Evolutionary conservation across 2,888 invertebrate species (phyloP).

Genomic region (Microplitis manilae): DNA sequence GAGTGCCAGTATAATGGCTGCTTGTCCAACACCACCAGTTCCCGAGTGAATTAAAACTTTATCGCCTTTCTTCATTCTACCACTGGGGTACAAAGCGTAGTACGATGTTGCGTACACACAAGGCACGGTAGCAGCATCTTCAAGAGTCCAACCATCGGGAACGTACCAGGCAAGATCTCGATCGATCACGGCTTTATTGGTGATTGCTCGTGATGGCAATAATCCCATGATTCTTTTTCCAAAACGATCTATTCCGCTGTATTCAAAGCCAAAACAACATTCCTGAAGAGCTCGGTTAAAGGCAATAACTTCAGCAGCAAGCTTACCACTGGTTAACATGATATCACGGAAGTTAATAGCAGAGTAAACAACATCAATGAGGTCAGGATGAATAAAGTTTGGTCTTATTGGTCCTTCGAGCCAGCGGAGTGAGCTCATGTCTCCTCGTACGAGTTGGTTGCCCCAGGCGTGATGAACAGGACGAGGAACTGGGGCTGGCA

Average conservation of each 20-base stretch:
- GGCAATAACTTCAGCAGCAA: constrained; percentile 87
- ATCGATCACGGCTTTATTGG: constrained; percentile 74
- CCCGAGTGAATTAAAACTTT: constrained; percentile 70
- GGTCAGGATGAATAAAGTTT: constrained; percentile 45
- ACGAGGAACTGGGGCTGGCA: constrained; percentile 74
- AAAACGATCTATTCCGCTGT: constrained; percentile 75
- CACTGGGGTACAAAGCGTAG: constrained; percentile 76
- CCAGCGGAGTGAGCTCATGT: constrained; percentile 88
- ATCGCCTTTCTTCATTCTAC: constrained; percentile 72
- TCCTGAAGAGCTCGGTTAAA: constrained; percentile 77
- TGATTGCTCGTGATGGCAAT: constrained; percentile 68
- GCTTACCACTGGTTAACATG: constrained; percentile 93
- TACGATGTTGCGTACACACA: constrained; percentile 77
- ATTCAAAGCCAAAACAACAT: constrained; percentile 80
- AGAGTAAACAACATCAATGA: constrained; percentile 80
- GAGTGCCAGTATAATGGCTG: constrained; percentile 78
- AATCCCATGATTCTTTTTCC: constrained; percentile 73
- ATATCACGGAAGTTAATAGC: constrained; percentile 95
- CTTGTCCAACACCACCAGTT: constrained; percentile 80
- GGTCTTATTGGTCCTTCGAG: constrained; percentile 78
- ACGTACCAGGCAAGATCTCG: constrained; percentile 73
- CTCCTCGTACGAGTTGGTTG: constrained; percentile 85
- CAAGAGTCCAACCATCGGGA: constrained; percentile 76
- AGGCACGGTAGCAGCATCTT: constrained; percentile 80
- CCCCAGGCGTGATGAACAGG: constrained; percentile 81